Percentiles rank a stretch among this genome's conserved stretches.
phyloP scores from a whole-genome alignment of 1,140 invertebrate genomes.

The Cepaea nemoralis region DNA sequence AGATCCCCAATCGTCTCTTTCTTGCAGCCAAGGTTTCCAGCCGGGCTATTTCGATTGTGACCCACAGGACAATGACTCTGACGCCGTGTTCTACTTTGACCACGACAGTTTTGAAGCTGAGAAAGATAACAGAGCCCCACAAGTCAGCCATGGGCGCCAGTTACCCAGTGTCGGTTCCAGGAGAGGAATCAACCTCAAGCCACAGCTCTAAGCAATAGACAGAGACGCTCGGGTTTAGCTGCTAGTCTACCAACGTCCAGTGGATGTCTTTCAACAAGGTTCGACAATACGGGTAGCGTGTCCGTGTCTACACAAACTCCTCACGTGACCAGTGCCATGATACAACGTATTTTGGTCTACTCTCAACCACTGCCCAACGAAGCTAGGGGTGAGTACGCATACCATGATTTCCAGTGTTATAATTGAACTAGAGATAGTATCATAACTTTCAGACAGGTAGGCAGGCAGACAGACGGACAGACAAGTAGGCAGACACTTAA shows the following conservation, averaged over 20 bases:
- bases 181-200: not conserved
- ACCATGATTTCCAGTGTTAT: no score
- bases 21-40: conserved; percentile 22
- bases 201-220: not conserved
- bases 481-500: no score
- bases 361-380: conserved; percentile 4
- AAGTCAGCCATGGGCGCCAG: not conserved
- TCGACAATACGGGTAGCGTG: not conserved
- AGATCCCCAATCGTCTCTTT: not conserved
- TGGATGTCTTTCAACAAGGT: no score
- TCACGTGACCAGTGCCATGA: conserved; percentile 5
- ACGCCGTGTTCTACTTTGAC: conserved; percentile 10
- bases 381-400: conserved; percentile 13
- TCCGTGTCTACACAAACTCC: conserved; percentile 31
- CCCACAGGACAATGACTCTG: conserved; percentile 9
- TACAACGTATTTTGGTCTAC: not conserved
- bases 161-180: not conserved
- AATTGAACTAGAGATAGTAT: no score
- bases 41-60: not conserved
- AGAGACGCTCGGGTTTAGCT: not conserved
- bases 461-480: no score
- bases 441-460: no score
- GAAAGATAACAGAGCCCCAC: not conserved
- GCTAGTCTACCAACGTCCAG: not conserved
- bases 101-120: not conserved